A percentile compares a stretch with the other conserved stretches of the same genome.
These are phyloP conservation scores for Cataglyphis rosenhaueri DNA, from an alignment of 2,888 invertebrate species.

Conservation along the genomic window DNA sequence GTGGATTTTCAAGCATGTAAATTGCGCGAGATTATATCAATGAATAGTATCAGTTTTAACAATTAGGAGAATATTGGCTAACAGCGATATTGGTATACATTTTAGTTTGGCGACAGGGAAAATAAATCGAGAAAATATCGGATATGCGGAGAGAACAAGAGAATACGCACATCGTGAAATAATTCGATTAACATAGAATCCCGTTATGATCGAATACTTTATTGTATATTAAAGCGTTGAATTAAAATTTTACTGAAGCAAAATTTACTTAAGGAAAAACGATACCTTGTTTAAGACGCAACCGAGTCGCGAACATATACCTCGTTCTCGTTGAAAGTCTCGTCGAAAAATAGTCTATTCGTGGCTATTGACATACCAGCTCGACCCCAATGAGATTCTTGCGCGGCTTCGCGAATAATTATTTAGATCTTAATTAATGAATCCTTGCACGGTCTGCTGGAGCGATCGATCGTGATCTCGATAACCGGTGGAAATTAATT, in stretches of 20 bases:
- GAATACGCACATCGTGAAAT: not conserved
- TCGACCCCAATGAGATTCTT: not conserved
- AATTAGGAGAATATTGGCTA: not conserved
- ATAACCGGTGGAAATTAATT: constrained; percentile 41
- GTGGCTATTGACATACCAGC: constrained; percentile 49
- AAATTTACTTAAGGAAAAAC: not conserved
- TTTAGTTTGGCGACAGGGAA: not conserved
- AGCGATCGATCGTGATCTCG: constrained; percentile 35
- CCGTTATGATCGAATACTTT: not conserved
- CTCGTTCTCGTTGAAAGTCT: constrained; percentile 47
- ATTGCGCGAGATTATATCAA: not conserved
- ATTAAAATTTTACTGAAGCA: not conserved
- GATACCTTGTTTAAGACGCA: not conserved
- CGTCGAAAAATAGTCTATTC: constrained; percentile 43
- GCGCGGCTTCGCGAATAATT: constrained; percentile 8
- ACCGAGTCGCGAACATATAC: constrained; percentile 48
- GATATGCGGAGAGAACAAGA: not conserved
- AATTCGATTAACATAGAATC: constrained; percentile 6
- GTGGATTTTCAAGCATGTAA: constrained; percentile 6
- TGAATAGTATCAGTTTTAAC: constrained; percentile 1
- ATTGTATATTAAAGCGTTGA: not conserved
- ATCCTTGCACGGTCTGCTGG: constrained; percentile 9
- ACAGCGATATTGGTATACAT: not conserved
- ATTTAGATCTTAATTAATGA: constrained; percentile 55
- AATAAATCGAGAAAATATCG: not conserved